These are phyloP conservation scores for Pristionchus japonicus DNA, from an alignment of 2,888 invertebrate species.

Conservation along the genomic window DNA sequence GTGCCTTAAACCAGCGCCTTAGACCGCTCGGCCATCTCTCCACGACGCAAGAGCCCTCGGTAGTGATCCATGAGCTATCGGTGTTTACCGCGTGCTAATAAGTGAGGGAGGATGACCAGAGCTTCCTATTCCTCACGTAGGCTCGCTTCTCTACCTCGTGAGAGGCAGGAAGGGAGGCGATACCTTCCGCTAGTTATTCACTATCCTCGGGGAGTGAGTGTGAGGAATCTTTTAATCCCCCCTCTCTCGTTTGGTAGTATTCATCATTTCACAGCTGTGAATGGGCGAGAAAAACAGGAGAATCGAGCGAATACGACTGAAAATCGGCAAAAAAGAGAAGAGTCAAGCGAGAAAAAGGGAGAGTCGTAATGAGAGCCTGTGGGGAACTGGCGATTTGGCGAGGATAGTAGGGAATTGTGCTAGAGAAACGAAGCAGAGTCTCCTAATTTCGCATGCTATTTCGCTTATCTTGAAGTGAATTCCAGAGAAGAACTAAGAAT, in stretches of 20 bases:
- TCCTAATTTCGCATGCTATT: too few species aligned
- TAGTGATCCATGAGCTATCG: background rate
- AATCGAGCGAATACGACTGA: background rate
- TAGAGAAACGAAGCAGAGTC: too few species aligned
- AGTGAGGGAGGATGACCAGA: background rate
- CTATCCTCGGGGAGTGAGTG: background rate
- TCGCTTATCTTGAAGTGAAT: too few species aligned
- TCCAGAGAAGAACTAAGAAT: too few species aligned
- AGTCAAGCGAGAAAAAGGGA: background rate
- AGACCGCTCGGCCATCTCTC: conserved; percentile 85
- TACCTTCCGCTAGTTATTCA: background rate
- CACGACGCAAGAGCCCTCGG: background rate
- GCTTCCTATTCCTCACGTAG: background rate
- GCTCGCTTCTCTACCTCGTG: background rate
- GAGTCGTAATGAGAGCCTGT: background rate
- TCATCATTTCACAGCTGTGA: background rate
- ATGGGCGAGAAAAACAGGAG: background rate
- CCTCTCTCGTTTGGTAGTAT: background rate
- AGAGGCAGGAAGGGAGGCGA: background rate
- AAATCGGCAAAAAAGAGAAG: background rate
- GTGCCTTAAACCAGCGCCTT: conserved; percentile 91
- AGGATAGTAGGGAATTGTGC: background rate
- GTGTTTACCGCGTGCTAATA: background rate
- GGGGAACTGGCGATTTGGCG: background rate
- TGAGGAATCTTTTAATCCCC: background rate